These are phyloP conservation scores for Morpho helenor DNA, from an alignment of 2,888 invertebrate genomes.

Conservation along the genomic window DNA sequence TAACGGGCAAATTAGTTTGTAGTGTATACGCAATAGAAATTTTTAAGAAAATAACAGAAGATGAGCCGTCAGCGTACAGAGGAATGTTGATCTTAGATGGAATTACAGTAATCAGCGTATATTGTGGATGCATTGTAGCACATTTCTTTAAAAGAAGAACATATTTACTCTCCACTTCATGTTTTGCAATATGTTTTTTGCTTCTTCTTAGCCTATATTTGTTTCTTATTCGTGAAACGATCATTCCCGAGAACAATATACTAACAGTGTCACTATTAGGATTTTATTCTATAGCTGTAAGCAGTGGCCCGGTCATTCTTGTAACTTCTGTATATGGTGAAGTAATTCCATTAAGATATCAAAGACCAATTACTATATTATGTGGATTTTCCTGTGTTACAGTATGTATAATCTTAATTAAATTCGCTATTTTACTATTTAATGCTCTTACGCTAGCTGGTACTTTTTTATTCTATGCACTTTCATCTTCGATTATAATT, in stretches of 20 bases:
- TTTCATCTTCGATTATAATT: conserved; percentile 33
- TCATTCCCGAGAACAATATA: conserved; percentile 30
- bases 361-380: conserved; percentile 31
- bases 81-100: conserved; percentile 41
- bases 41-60: conserved; percentile 31
- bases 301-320: conserved; percentile 41
- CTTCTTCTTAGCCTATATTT: conserved; percentile 27
- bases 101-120: conserved; percentile 42
- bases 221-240: conserved; percentile 22
- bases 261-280: conserved; percentile 41
- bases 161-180: conserved; percentile 24
- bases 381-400: conserved; percentile 29
- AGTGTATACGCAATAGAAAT: conserved; percentile 32
- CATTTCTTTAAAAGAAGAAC: conserved; percentile 40
- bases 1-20: conserved; percentile 35
- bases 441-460: conserved; percentile 34
- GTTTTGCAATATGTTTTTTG: conserved; percentile 20
- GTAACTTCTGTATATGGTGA: conserved; percentile 40
- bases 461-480: conserved; percentile 37
- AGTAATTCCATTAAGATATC: conserved; percentile 35
- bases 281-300: conserved; percentile 39
- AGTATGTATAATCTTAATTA: conserved; percentile 34
- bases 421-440: conserved; percentile 37
- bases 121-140: conserved; percentile 43
- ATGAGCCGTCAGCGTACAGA: conserved; percentile 30